A percentile compares a stretch with the other conserved stretches of the same genome.
phyloP scores from a whole-genome alignment of 2,888 invertebrate species.

The Psococerastis gibbosa region DNA sequence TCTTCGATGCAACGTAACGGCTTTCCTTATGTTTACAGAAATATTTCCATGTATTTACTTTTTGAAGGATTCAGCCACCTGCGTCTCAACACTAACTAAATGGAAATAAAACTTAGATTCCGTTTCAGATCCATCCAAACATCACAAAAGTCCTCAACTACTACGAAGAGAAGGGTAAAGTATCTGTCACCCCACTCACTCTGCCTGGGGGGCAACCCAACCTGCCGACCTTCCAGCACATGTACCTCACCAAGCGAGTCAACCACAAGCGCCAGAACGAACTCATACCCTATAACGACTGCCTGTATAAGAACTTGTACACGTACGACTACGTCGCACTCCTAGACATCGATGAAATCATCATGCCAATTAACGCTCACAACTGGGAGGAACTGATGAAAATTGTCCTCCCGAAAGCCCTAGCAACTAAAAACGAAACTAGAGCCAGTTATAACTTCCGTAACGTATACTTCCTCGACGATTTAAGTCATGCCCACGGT shows the following conservation, averaged over 20 bases:
- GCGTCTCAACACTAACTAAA: no score
- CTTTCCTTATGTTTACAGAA: no score
- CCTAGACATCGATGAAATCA: conserved; percentile 85
- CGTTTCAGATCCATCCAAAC: conserved; percentile 69
- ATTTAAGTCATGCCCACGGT: conserved; percentile 59
- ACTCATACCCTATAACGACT: conserved; percentile 90
- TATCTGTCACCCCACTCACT: conserved; percentile 60
- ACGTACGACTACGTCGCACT: conserved; percentile 78
- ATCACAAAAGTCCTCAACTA: conserved; percentile 59
- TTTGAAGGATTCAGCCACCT: no score
- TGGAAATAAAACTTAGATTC: no score
- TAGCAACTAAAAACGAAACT: conserved; percentile 42
- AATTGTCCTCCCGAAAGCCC: conserved; percentile 44
- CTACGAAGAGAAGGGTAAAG: conserved; percentile 43
- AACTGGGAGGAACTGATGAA: conserved; percentile 64
- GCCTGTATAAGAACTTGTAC: conserved; percentile 81
- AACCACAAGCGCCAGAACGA: conserved; percentile 91
- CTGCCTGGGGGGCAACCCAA: conserved; percentile 82
- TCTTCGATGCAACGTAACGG: no score
- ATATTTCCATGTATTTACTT: no score
- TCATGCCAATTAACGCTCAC: conserved; percentile 60
- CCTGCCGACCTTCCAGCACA: conserved; percentile 69
- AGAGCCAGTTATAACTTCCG: conserved; percentile 71
- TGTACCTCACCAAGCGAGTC: conserved; percentile 75
- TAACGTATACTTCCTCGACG: conserved; percentile 84